Conservation (phyloP, 2,888 invertebrate genomes). For the Tanypteryx hageni region DNA sequence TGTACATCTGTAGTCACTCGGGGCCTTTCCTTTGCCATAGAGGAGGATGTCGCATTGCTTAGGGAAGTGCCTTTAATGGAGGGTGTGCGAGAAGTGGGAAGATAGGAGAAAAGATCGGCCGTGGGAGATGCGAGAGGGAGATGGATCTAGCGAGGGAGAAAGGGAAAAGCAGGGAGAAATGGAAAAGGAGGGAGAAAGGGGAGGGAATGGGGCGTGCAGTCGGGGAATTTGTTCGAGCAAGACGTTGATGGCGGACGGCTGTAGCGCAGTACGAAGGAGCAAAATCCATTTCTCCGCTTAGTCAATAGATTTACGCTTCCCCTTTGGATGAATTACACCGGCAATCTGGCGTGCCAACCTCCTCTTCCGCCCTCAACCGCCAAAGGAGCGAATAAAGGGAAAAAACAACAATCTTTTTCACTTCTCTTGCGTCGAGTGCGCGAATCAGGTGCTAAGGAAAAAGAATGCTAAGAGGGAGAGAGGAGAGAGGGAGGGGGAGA, state of each 20-base stretch:
- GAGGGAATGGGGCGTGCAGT: constrained; percentile 10
- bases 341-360: constrained; percentile 31
- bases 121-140: not conserved
- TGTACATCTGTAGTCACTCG: constrained; percentile 28
- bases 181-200: not conserved
- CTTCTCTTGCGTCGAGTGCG: not conserved
- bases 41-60: not conserved
- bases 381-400: not conserved
- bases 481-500: not conserved
- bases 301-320: constrained; percentile 58
- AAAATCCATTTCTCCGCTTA: constrained; percentile 52
- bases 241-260: constrained; percentile 47
- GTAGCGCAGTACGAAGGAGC: constrained; percentile 36
- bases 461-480: not conserved
- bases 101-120: not conserved
- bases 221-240: constrained; percentile 45
- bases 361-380: not conserved
- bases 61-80: constrained; percentile 26
- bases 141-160: not conserved
- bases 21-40: not conserved
- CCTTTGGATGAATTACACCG: constrained; percentile 53
- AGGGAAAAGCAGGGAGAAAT: not conserved
- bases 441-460: not conserved
- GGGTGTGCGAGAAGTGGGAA: not conserved
- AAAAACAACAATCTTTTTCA: not conserved